Evolutionary conservation across 2,797 vertebrate species (phyloP), one percentile per base, ranked within the genome.

Genomic region (Argentina silus): DNA sequence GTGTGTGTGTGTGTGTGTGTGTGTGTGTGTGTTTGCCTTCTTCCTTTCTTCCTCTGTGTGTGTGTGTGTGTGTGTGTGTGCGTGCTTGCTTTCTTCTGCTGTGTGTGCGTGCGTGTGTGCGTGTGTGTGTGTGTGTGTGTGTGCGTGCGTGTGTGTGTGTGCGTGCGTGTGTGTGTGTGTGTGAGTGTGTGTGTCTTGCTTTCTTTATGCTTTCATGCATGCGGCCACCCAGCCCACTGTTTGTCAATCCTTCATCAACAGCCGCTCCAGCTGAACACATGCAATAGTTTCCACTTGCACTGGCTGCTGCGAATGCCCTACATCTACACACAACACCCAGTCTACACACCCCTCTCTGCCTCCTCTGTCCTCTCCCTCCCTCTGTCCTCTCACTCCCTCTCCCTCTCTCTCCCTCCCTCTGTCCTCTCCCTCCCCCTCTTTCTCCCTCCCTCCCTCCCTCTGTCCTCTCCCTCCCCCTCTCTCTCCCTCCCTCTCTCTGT

Each of bases 151-250:
- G 23, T 42, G 27, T 62, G 12, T 61, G 59, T 27, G 19, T 43
- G 60, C n/a, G 12, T 44, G 12, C 43, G 27, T 44, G 60, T 44
- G 60, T 42, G 36, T 17, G n/a, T n/a, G 55, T 8, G 3, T 17
- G n/a, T 57, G 55, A 7, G n/a, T 57, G n/a, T 43, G 61, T 36
- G 27, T 36, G 27, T 36, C 27, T 36, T 36, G 27, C 27, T 36
- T 36, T 36, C 27, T 36, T 36, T 36, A 36, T 36, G 27, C 27
- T 1, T 45, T 36, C 15, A 44, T 64, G 43, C 44, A 80, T 83
- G 83, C 14, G 12, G 50, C 50, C 50, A 51, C 5, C 14, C 50
- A 51, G 50, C 50, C 0, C 50, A 51, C 15, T 51, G 50, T 51
- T 51, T 17, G 51, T 17, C 51, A 53, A 0, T 0, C 51, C 51